phyloP scores from a whole-genome alignment of 2,888 invertebrate species.

The Luffia ferchaultella region DNA sequence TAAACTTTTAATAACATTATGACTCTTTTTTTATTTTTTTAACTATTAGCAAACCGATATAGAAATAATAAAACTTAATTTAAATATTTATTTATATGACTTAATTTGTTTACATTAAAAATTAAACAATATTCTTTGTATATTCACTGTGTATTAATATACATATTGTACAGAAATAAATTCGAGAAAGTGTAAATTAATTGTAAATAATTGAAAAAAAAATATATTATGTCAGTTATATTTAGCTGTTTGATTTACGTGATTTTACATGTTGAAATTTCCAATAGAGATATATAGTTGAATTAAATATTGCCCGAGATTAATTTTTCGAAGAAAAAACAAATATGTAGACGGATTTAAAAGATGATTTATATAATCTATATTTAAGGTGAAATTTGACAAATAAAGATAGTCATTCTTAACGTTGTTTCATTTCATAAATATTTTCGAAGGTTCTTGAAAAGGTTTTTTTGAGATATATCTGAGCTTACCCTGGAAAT shows the following conservation, averaged over 20 bases:
- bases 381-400: conserved; percentile 52
- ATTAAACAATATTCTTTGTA: too few species aligned
- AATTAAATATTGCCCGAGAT: neutral
- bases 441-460: too few species aligned
- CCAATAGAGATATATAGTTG: neutral
- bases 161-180: neutral
- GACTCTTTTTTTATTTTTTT: too few species aligned
- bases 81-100: too few species aligned
- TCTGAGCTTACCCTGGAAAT: too few species aligned
- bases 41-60: too few species aligned
- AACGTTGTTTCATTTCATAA: conserved; percentile 22
- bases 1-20: too few species aligned
- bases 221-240: conserved; percentile 4
- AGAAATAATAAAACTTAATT: too few species aligned
- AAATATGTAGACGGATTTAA: neutral
- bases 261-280: neutral
- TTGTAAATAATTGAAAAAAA: conserved; percentile 14
- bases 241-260: conserved; percentile 17
- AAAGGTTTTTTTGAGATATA: too few species aligned
- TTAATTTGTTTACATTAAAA: too few species aligned
- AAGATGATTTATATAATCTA: conserved; percentile 19
- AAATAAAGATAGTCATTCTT: conserved; percentile 56
- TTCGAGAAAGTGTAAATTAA: conserved; percentile 12
- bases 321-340: neutral
- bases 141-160: too few species aligned